These are phyloP conservation scores for Glossophaga mutica DNA, from an alignment of 2,797 vertebrate species.

Conservation along the genomic window DNA sequence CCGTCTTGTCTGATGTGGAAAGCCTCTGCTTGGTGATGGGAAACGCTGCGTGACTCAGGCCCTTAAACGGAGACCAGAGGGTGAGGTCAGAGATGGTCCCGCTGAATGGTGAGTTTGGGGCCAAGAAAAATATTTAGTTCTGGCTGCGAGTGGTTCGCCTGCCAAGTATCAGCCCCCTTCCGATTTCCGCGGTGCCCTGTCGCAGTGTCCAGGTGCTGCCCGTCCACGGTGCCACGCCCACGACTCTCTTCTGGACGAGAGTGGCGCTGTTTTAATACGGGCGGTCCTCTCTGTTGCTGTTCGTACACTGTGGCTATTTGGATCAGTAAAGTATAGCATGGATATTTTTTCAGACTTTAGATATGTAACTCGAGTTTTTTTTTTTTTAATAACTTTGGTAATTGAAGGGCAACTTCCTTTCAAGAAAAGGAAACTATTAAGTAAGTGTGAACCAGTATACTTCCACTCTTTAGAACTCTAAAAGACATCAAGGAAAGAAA, in stretches of 20 bases:
- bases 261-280: neutral
- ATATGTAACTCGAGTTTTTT: neutral
- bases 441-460: neutral
- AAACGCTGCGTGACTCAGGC: neutral
- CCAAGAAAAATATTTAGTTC: constrained; percentile 38
- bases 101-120: neutral
- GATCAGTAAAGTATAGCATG: neutral
- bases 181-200: neutral
- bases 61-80: neutral
- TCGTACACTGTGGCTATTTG: neutral
- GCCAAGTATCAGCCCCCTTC: neutral
- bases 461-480: constrained; percentile 4
- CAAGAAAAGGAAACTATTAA: neutral
- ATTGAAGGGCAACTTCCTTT: neutral
- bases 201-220: neutral
- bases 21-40: neutral
- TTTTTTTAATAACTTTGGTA: neutral
- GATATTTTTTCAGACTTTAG: neutral
- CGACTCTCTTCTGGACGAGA: neutral
- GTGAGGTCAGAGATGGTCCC: constrained; percentile 27
- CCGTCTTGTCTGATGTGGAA: neutral
- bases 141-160: neutral
- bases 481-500: neutral
- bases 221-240: neutral
- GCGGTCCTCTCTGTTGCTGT: neutral